These are phyloP conservation scores for Trichechus manatus DNA, from an alignment of 2,113 vertebrate species.

Conservation along the genomic window DNA sequence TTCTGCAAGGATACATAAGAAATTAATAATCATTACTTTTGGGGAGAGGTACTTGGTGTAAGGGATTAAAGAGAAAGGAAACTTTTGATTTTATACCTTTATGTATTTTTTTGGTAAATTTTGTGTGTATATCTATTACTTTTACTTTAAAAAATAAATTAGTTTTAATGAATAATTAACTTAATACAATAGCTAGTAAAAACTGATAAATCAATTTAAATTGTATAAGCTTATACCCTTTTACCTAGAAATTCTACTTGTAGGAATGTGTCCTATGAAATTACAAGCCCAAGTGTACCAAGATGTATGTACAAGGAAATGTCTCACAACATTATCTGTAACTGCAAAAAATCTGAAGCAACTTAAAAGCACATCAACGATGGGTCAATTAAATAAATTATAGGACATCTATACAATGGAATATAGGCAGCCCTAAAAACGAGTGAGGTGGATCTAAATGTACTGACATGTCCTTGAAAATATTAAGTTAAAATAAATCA, in stretches of 20 bases:
- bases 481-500: slow-evolving; percentile 43
- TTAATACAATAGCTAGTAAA: slow-evolving; percentile 34
- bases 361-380: slow-evolving; percentile 5
- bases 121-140: background rate
- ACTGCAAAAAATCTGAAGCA: slow-evolving; percentile 23
- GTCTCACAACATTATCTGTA: background rate
- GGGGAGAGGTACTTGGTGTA: background rate
- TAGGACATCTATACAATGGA: background rate
- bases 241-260: slow-evolving; percentile 36
- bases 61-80: background rate
- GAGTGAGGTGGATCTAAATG: background rate
- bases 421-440: background rate
- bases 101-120: background rate
- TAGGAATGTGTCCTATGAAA: slow-evolving; percentile 28
- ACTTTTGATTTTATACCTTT: background rate
- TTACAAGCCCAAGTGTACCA: background rate
- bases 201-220: slow-evolving; percentile 18
- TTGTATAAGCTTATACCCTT: background rate
- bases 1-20: slow-evolving; percentile 33
- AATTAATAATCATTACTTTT: slow-evolving; percentile 33
- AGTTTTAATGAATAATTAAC: slow-evolving; percentile 15
- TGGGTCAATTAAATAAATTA: slow-evolving; percentile 38
- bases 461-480: slow-evolving; percentile 31
- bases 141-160: slow-evolving; percentile 28
- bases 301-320: background rate